Evolutionary conservation across 2,797 vertebrate species (phyloP).

Genomic region (Sphenopsis melanotis): DNA sequence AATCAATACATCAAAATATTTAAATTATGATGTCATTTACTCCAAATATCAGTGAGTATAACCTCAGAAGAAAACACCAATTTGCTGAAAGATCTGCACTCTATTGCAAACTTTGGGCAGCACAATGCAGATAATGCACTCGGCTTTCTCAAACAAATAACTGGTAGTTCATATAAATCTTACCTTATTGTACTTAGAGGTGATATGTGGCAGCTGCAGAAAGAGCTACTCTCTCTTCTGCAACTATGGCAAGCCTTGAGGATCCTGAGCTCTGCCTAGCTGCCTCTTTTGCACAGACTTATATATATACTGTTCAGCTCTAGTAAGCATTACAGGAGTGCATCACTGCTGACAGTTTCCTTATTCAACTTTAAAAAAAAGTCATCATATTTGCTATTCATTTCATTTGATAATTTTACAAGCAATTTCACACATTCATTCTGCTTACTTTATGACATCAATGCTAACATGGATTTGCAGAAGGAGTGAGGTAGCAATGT

Average conservation of each 20-base stretch:
- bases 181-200: slow-evolving; percentile 64
- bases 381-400: slow-evolving; percentile 61
- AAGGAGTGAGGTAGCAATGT: slow-evolving; percentile 58
- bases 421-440: slow-evolving; percentile 69
- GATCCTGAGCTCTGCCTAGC: slow-evolving; percentile 67
- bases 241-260: slow-evolving; percentile 56
- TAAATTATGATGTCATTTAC: slow-evolving; percentile 15
- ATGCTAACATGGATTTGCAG: slow-evolving; percentile 49
- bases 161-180: slow-evolving; percentile 12
- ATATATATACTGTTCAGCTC: slow-evolving; percentile 75
- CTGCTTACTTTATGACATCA: slow-evolving; percentile 71
- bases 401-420: slow-evolving; percentile 71
- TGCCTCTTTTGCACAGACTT: slow-evolving; percentile 58
- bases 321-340: slow-evolving; percentile 69
- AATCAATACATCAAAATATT: not conserved
- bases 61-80: not conserved
- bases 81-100: not conserved
- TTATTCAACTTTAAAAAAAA: slow-evolving; percentile 62
- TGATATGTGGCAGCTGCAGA: slow-evolving; percentile 18
- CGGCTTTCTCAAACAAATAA: not conserved
- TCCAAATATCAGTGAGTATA: not conserved
- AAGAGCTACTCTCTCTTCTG: slow-evolving; percentile 16
- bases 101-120: not conserved
- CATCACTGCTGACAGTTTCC: slow-evolving; percentile 74
- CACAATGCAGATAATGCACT: not conserved